Evolutionary conservation across 1,140 invertebrate species (phyloP).

Genomic region (Drosophila watanabei): DNA sequence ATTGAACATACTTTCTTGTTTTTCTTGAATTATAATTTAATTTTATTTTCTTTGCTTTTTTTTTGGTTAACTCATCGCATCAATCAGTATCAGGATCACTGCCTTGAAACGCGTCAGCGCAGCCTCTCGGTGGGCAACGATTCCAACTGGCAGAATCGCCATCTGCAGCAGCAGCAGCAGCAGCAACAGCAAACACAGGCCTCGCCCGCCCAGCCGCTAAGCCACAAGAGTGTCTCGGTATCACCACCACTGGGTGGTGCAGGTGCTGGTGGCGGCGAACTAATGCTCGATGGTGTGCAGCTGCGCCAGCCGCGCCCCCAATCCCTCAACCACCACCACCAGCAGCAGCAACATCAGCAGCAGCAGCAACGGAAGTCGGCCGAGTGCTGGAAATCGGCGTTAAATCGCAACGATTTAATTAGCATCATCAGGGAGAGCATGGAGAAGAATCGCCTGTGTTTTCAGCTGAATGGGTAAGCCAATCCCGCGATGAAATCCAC

Average conservation of each 20-base stretch:
- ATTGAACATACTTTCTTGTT: conserved; percentile 18
- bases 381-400: conserved; percentile 87
- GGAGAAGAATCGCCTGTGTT: conserved; percentile 95
- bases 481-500: conserved; percentile 34
- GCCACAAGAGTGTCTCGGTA: conserved; percentile 58
- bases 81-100: conserved; percentile 81
- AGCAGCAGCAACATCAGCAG: conserved; percentile 46
- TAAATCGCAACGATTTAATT: conserved; percentile 93
- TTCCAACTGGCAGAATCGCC: conserved; percentile 75
- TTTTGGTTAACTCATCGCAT: conserved; percentile 66
- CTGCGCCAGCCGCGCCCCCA: conserved; percentile 77
- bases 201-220: conserved; percentile 25
- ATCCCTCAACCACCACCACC: conserved; percentile 38
- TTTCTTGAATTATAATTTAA: conserved; percentile 58
- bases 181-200: conserved; percentile 58
- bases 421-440: conserved; percentile 96
- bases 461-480: conserved; percentile 91
- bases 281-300: conserved; percentile 79
- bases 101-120: conserved; percentile 78
- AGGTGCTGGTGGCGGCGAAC: conserved; percentile 41
- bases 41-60: conserved; percentile 56
- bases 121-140: conserved; percentile 85
- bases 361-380: conserved; percentile 65
- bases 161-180: conserved; percentile 51
- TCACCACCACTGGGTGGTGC: conserved; percentile 47